Conservation (phyloP, 1,140 invertebrate species). For the Diachasma alloeum region DNA sequence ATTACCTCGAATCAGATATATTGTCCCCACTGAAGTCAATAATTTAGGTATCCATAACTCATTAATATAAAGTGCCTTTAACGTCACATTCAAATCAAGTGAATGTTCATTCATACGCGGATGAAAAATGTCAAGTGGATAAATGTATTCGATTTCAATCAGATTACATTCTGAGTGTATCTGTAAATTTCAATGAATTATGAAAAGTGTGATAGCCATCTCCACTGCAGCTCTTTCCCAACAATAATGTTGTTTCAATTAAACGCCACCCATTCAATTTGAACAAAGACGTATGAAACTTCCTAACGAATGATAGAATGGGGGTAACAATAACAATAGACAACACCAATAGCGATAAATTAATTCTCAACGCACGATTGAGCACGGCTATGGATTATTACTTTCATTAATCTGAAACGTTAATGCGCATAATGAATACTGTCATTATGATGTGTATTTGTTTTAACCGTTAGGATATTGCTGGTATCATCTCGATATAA, state of each 20-base stretch:
- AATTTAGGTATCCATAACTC: background rate
- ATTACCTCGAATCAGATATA: background rate
- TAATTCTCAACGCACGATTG: constrained; percentile 14
- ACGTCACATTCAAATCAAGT: background rate
- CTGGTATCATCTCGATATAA: constrained; percentile 9
- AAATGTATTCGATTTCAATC: background rate
- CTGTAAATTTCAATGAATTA: background rate
- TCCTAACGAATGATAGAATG: background rate
- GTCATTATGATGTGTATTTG: constrained; percentile 7
- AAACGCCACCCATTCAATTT: background rate
- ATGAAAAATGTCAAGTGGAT: background rate
- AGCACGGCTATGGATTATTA: background rate
- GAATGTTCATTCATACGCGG: background rate
- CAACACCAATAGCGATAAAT: background rate
- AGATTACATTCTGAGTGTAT: background rate
- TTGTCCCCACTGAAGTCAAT: background rate
- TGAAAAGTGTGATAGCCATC: background rate
- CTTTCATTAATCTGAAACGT: constrained; percentile 11
- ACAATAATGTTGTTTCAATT: constrained; percentile 10
- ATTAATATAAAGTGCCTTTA: background rate
- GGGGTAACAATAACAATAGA: background rate
- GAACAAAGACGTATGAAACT: background rate
- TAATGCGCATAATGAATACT: constrained; percentile 9
- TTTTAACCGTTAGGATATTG: constrained; percentile 11
- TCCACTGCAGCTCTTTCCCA: background rate